These are phyloP conservation scores for Bombus fervidus DNA, from an alignment of 1,140 invertebrate species.

Conservation along the genomic window DNA sequence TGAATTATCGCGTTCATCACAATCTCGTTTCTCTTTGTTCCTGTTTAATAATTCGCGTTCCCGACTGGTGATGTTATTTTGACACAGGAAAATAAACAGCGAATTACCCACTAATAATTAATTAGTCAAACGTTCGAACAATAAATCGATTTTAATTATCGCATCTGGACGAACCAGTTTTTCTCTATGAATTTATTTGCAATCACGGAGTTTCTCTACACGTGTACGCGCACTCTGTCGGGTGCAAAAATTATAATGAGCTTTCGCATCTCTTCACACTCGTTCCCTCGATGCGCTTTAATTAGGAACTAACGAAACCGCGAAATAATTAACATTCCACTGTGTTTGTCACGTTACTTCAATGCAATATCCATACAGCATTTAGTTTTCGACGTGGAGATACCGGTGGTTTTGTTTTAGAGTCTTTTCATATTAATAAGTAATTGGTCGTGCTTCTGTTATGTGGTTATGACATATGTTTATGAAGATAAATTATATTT, in stretches of 20 bases:
- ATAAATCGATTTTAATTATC: slow-evolving; percentile 8
- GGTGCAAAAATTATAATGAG: slow-evolving; percentile 26
- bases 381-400: not conserved
- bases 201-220: not conserved
- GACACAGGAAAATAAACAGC: slow-evolving; percentile 15
- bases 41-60: not conserved
- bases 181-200: not conserved
- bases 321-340: slow-evolving; percentile 1
- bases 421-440: not conserved
- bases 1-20: not conserved
- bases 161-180: not conserved
- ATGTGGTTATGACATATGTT: too few species aligned
- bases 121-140: slow-evolving; percentile 13
- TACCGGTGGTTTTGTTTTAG: not conserved
- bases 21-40: too few species aligned
- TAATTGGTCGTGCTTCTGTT: not conserved
- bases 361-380: not conserved
- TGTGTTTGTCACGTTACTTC: not conserved
- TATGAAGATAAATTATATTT: not conserved
- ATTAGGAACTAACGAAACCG: slow-evolving; percentile 1
- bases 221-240: too few species aligned
- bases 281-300: not conserved
- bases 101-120: slow-evolving; percentile 6
- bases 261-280: too few species aligned
- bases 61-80: not conserved